Evolutionary conservation across 2,797 vertebrate species (phyloP).

Genomic region (Steatocranus sp.): DNA sequence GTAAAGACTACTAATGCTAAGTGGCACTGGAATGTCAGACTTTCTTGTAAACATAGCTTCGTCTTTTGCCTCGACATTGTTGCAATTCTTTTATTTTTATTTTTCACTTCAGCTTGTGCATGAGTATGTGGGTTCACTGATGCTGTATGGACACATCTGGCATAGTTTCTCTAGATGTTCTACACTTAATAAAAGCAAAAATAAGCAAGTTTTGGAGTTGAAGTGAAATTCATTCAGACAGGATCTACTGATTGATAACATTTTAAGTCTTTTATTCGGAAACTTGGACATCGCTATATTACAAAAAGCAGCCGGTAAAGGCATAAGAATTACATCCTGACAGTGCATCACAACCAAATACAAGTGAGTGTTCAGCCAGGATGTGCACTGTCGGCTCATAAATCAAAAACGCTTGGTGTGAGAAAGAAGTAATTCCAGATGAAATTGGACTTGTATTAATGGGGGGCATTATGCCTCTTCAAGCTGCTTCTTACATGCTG

Average conservation of each 20-base stretch:
- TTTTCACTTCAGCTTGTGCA: neutral
- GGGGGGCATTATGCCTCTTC: neutral
- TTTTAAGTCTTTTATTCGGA: neutral
- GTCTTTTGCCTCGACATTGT: neutral
- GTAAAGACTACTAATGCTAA: neutral
- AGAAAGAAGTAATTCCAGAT: slow-evolving; percentile 10
- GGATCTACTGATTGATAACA: slow-evolving; percentile 2
- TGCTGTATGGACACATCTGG: neutral
- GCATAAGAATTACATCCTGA: neutral
- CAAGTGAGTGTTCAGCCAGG: neutral
- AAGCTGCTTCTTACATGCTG: neutral
- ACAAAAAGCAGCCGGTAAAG: neutral
- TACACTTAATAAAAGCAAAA: neutral
- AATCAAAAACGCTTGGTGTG: neutral
- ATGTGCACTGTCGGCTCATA: neutral
- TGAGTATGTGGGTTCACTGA: neutral
- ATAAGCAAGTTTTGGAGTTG: neutral
- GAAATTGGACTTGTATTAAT: neutral
- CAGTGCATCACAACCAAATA: neutral
- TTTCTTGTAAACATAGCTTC: neutral
- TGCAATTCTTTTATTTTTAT: neutral
- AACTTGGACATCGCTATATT: neutral
- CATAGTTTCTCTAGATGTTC: neutral
- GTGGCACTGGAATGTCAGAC: neutral
- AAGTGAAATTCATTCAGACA: neutral